Base-by-base conservation (phyloP, 2,113 vertebrate genomes). In the Lonchura striata region DNA sequence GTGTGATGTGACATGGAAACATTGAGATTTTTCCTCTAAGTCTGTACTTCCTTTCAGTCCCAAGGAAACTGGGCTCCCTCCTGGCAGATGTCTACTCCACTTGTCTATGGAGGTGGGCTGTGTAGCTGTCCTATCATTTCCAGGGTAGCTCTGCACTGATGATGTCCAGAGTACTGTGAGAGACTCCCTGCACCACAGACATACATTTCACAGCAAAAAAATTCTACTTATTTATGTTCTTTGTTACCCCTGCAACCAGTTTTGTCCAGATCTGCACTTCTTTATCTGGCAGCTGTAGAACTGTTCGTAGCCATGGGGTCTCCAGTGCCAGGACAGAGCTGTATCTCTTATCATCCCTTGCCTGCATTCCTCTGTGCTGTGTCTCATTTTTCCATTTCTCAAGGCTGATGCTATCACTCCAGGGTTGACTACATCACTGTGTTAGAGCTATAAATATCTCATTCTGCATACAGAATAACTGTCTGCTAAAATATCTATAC, bases 241-340 rank as follows among this genome's bases (percentile, higher is more conserved):
- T 59, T 83, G 11, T 39, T 69, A 92, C 7, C 22, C 20, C 14
- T 66, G 14, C 25, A 63, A 41, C 7, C 0, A 3, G 8, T 69
- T 83, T 65, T 88, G 46, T 64, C 9, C 50, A 56, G 18, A 22
- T 64, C 46, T 65, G 53, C 6, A 6, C 20, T 86, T 91, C 31
- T 35, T 89, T 60, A 65, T 76, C 84, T 28, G 41, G 30, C 41
- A 37, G 65, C 30, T 0, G 0, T 35, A 71, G 42, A 83, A 76
- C 9, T 22, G 28, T 60, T 84, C 19, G 61, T 4, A 89, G 37
- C 37, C 0, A 0, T 65, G 64, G 9, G 33, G 33, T 47, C n/a
- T 65, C n/a, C 17, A 3, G 19, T 18, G 19, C 22, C 37, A 70
- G 46, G 27, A 30, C 30, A 44, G 14, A 25, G n/a, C 33, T 21